Conservation (phyloP, 2,888 invertebrate genomes). For the Odiellus spinosus region DNA sequence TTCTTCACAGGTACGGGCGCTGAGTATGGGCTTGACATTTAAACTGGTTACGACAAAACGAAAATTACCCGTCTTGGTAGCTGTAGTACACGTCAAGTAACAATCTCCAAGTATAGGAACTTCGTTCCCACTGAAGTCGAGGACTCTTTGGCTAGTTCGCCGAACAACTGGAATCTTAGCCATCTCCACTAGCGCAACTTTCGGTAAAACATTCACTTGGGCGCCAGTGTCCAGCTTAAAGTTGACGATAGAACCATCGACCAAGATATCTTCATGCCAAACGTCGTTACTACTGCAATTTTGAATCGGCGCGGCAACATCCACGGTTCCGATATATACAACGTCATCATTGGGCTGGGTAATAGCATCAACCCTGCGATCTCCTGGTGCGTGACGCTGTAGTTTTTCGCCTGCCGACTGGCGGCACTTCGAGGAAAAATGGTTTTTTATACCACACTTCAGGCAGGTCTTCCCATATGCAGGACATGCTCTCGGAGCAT, state of each 20-base stretch:
- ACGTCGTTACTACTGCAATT: no score
- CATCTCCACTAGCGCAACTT: not conserved
- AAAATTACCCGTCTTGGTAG: not conserved
- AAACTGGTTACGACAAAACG: not conserved
- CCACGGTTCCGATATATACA: no score
- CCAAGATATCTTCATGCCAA: not conserved
- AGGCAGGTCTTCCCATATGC: constrained; percentile 1
- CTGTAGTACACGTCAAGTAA: not conserved
- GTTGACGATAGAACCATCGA: not conserved
- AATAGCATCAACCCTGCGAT: no score
- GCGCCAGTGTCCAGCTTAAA: constrained; percentile 6
- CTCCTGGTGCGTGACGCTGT: no score
- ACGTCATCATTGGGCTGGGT: no score
- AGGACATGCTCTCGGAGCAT: constrained; percentile 3
- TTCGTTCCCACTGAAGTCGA: constrained; percentile 1
- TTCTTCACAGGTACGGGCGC: not conserved
- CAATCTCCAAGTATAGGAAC: constrained; percentile 2
- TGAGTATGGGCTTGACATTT: not conserved
- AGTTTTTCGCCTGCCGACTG: no score
- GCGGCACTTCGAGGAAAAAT: constrained; percentile 2
- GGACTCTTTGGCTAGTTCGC: not conserved
- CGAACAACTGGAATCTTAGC: not conserved
- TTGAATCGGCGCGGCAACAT: no score
- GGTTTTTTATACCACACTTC: constrained; percentile 6
- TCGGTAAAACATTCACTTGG: constrained; percentile 8